Evolutionary conservation across 2,888 invertebrate genomes (phyloP).

Genomic region (Frankliniella intonsa): DNA sequence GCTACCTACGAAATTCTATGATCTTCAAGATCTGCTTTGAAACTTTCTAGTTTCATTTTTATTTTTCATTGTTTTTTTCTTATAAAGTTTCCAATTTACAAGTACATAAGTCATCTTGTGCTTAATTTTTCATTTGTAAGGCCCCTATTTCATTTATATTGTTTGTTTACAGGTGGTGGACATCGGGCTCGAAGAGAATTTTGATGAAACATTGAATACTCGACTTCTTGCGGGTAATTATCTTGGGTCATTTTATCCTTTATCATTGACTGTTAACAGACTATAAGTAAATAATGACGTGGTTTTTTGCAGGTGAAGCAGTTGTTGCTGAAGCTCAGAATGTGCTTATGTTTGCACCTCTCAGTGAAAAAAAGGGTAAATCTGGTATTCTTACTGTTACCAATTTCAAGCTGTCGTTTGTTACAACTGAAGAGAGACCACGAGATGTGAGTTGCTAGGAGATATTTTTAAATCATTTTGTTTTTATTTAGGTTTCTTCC

Average conservation of each 20-base stretch:
- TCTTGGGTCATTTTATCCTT: not conserved
- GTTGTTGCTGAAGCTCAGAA: conserved; percentile 74
- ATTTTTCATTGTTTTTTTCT: not conserved
- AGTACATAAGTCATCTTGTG: not conserved
- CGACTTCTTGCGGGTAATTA: not conserved
- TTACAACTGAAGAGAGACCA: conserved; percentile 55
- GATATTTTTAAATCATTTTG: not conserved
- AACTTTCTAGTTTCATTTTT: not conserved
- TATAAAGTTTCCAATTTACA: not conserved
- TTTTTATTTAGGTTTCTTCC: not conserved
- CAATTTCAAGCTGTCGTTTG: conserved; percentile 87
- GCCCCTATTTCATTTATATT: no score
- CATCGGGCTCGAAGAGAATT: not conserved
- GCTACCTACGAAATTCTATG: no score
- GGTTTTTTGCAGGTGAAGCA: conserved; percentile 63
- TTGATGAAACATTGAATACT: not conserved
- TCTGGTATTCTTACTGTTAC: conserved; percentile 83
- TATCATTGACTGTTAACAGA: not conserved
- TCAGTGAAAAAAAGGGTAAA: conserved; percentile 73
- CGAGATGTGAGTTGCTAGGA: no score
- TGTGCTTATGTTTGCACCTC: conserved; percentile 77
- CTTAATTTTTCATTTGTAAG: not conserved
- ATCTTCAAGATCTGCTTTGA: not conserved
- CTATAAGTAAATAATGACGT: no score
- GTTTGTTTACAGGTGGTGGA: not conserved